phyloP scores from a whole-genome alignment of 2,888 invertebrate species.

The Thalpophila matura region DNA sequence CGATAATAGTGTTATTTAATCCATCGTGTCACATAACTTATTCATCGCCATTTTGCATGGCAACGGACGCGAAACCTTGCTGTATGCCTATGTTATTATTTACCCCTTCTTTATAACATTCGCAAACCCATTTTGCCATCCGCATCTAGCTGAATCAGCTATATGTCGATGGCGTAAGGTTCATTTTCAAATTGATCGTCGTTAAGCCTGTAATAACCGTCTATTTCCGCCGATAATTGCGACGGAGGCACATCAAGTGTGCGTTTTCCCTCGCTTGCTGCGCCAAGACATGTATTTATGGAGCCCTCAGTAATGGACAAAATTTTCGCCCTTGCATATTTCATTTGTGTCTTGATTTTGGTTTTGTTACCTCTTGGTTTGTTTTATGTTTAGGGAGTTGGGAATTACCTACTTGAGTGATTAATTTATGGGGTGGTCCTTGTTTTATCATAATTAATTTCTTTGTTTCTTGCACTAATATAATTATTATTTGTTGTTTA shows the following conservation, averaged over 20 bases:
- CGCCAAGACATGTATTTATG: constrained; percentile 59
- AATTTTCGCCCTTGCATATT: constrained; percentile 62
- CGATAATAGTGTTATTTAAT: constrained; percentile 54
- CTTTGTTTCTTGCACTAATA: background rate
- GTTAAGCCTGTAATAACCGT: constrained; percentile 40
- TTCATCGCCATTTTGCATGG: constrained; percentile 71
- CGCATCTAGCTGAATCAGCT: background rate
- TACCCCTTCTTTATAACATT: constrained; percentile 53
- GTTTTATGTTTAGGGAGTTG: constrained; percentile 1
- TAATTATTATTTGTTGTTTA: background rate
- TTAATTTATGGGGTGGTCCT: background rate
- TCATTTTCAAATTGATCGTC: constrained; percentile 18
- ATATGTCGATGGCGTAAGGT: constrained; percentile 38
- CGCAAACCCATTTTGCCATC: constrained; percentile 25
- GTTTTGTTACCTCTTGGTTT: constrained; percentile 26
- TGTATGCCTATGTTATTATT: constrained; percentile 62
- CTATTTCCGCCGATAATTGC: constrained; percentile 73
- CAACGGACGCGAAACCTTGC: constrained; percentile 60
- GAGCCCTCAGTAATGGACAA: constrained; percentile 46
- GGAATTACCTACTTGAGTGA: background rate
- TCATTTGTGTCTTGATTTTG: constrained; percentile 47
- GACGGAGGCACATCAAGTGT: constrained; percentile 73
- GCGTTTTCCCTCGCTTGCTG: constrained; percentile 72
- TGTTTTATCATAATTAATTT: constrained; percentile 11
- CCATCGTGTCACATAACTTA: constrained; percentile 64